Percentiles rank a stretch among this genome's conserved stretches.
Evolutionary conservation across 37 sponge, comb jelly and placozoan genomes (phyloP).

Genomic region (Dysidea cf. avara): DNA sequence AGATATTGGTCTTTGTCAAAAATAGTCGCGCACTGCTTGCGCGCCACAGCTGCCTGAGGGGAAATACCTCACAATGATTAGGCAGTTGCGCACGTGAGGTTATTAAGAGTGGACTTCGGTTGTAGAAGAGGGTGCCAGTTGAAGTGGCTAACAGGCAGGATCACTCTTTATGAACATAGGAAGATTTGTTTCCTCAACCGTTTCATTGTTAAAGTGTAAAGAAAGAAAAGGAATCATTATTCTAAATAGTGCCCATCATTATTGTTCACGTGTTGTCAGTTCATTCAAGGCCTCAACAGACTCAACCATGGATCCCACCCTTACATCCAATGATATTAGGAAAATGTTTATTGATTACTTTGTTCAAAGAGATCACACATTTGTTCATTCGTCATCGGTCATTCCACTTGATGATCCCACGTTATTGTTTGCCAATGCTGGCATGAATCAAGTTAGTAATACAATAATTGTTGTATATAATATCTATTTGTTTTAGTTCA

Average conservation of each 20-base stretch:
- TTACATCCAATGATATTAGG: constrained; percentile 62
- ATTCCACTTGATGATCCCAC: constrained; percentile 96
- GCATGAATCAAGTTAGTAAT: constrained; percentile 94
- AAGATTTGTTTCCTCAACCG: no score
- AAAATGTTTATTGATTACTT: constrained; percentile 92
- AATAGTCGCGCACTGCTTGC: no score
- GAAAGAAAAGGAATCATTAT: neutral
- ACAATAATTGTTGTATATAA: neutral
- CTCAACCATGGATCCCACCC: constrained; percentile 49
- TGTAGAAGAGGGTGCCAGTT: no score
- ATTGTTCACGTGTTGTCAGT: neutral
- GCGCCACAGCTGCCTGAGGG: no score
- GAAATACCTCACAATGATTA: no score
- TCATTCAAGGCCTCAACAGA: neutral
- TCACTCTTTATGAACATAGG: no score
- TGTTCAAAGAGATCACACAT: constrained; percentile 56
- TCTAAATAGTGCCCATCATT: neutral
- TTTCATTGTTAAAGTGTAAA: neutral
- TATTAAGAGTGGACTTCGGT: no score
- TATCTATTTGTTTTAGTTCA: constrained; percentile 55
- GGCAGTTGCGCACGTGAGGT: no score
- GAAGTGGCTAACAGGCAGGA: no score
- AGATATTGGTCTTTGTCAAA: no score
- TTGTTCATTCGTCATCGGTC: constrained; percentile 83
- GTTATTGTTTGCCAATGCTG: constrained; percentile 97